Evolutionary conservation across 2,797 vertebrate genomes (phyloP).

Genomic region (Silurus aristotelis): DNA sequence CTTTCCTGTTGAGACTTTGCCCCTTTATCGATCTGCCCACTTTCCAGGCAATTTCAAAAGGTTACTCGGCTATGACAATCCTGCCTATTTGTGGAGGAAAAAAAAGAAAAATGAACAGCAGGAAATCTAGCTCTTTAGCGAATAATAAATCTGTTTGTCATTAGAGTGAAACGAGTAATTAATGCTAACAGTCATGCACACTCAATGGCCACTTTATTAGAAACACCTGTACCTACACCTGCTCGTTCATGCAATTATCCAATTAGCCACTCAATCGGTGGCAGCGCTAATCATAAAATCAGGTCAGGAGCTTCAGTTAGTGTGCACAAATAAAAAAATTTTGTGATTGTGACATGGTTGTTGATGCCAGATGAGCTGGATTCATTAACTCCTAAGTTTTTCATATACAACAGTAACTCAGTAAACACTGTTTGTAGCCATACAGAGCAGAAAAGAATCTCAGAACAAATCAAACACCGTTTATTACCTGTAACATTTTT

Average conservation of each 20-base stretch:
- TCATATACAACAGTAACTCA: neutral
- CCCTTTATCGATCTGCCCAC: slow-evolving; percentile 55
- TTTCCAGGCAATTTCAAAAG: slow-evolving; percentile 59
- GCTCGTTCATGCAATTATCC: neutral
- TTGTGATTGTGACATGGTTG: neutral
- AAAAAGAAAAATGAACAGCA: slow-evolving; percentile 24
- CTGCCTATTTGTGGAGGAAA: slow-evolving; percentile 9
- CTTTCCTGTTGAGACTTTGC: slow-evolving; percentile 54
- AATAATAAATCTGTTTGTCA: slow-evolving; percentile 19
- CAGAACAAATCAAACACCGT: neutral
- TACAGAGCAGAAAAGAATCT: neutral
- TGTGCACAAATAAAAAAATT: neutral
- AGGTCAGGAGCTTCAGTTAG: neutral
- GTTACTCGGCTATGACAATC: slow-evolving; percentile 58
- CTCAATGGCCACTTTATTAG: neutral
- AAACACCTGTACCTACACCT: neutral
- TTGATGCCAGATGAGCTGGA: neutral
- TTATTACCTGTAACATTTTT: too few species aligned
- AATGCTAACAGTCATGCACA: neutral
- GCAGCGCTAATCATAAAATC: too few species aligned
- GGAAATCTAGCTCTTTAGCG: slow-evolving; percentile 11
- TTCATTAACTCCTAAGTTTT: neutral
- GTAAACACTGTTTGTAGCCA: neutral
- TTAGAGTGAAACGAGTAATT: slow-evolving; percentile 14
- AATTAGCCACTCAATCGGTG: neutral